Evolutionary conservation across 2,888 invertebrate species (phyloP), one percentile per base, ranked within the genome.

Genomic region (Prenolepis imparis): DNA sequence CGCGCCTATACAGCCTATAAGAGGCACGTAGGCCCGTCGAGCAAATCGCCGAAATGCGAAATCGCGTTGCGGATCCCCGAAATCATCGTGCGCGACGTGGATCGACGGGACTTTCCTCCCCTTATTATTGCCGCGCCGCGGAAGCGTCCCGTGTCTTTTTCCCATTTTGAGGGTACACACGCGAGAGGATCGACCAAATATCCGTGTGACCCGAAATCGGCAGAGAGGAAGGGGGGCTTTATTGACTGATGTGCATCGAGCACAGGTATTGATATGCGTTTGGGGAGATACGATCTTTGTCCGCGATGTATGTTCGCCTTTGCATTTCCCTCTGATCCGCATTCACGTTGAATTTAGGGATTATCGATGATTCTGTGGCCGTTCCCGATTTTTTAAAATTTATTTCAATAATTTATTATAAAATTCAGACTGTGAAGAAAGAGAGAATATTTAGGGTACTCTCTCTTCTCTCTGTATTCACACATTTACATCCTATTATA

Each of bases 191-290:
- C 84, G 88, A 82, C 68, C 70, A 91, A 93, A 92, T 92, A 90
- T 90, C 92, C 93, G 93, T 93, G 93, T 85, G 93, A 93, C 91
- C 90, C 84, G 63, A 55, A 68, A 77, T 77, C 68, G 72, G n/a
- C 3, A 52, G n/a, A n/a, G 52, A 52, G n/a, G n/a, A 0, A 52
- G 18, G 48, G 48, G 15, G 55, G 86, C 68, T 84, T 88, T 87
- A 89, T 87, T 86, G 78, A 78, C n/a, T n/a, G n/a, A 32, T 59
- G 18, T 52, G n/a, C 61, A n/a, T 52, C 18, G 75, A 6, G 70
- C 55, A 59, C 59, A 70, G 78, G 72, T 80, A 80, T 80, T n/a
- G 57, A 59, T 70, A 18, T 1, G 41, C 41, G 41, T 68, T 32
- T 28, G 24, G 57, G 32, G 15, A 70, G 21, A 44, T 55, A n/a